Evolutionary conservation across 2,888 invertebrate species (phyloP).

Genomic region (Hirtodrosophila confusa): DNA sequence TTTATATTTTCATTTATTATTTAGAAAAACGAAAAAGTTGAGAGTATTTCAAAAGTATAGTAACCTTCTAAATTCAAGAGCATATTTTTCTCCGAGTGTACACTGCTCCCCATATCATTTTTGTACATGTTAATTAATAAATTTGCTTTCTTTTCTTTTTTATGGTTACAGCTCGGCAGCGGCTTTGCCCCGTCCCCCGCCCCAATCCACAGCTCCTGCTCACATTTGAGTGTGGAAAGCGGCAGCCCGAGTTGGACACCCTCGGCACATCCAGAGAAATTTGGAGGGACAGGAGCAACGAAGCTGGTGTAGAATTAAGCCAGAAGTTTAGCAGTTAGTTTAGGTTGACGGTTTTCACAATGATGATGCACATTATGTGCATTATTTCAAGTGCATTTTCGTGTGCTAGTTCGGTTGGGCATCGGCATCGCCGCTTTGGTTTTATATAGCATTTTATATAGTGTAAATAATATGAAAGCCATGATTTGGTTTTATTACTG

Average conservation of each 20-base stretch:
- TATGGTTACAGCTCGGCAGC: conserved; percentile 69
- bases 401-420: conserved; percentile 49
- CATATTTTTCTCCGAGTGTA: too few relatives aligned
- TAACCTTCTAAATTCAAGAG: too few relatives aligned
- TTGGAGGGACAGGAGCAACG: conserved; percentile 15
- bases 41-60: too few relatives aligned
- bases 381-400: conserved; percentile 16
- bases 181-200: conserved; percentile 58
- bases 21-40: too few relatives aligned
- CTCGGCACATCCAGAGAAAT: conserved; percentile 37
- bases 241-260: conserved; percentile 46
- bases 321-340: conserved; percentile 37
- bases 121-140: conserved; percentile 40
- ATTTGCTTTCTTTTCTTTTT: conserved; percentile 36
- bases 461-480: conserved; percentile 43
- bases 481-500: conserved; percentile 55
- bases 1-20: too few relatives aligned
- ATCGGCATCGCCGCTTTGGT: conserved; percentile 50
- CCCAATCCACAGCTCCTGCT: conserved; percentile 42
- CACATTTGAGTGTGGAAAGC: conserved; percentile 22
- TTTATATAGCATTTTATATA: conserved; percentile 52
- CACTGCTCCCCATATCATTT: conserved; percentile 8
- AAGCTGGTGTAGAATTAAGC: conserved; percentile 38
- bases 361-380: conserved; percentile 25
- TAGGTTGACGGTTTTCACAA: conserved; percentile 54